Conservation (phyloP, 1,140 invertebrate genomes). For the Atopsyche davidsoni region DNA sequence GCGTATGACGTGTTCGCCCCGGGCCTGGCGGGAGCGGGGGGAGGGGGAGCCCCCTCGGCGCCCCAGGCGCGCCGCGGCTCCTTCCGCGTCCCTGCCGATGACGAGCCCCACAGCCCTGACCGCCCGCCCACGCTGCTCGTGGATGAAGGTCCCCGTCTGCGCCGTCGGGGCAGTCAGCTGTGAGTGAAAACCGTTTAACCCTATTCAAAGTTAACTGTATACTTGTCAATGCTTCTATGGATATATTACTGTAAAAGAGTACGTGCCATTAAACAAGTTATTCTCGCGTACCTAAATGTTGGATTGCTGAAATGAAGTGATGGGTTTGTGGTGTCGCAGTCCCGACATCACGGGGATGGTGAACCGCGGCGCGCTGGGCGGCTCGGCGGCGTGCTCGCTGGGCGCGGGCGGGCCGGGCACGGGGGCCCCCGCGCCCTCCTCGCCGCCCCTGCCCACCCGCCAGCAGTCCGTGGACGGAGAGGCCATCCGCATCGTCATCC, state of each 20-base stretch:
- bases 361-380: conserved; percentile 47
- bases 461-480: conserved; percentile 84
- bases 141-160: conserved; percentile 66
- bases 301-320: background rate
- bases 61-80: conserved; percentile 49
- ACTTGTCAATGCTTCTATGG: too few relatives aligned
- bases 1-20: conserved; percentile 71
- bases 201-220: too few relatives aligned
- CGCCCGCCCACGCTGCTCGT: conserved; percentile 49
- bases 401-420: conserved; percentile 42
- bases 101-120: conserved; percentile 45
- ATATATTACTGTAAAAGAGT: too few relatives aligned
- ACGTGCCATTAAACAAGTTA: too few relatives aligned
- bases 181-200: too few relatives aligned
- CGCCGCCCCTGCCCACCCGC: conserved; percentile 37
- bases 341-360: conserved; percentile 68
- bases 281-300: background rate
- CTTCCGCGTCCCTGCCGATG: conserved; percentile 55
- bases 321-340: conserved; percentile 39
- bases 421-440: conserved; percentile 45
- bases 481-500: conserved; percentile 87
- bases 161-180: conserved; percentile 71
- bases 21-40: conserved; percentile 34
- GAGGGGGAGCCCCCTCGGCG: conserved; percentile 35
- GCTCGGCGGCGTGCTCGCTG: conserved; percentile 37